Conservation (phyloP, 2,888 invertebrate genomes). For the Pristionchus arcanus region DNA sequence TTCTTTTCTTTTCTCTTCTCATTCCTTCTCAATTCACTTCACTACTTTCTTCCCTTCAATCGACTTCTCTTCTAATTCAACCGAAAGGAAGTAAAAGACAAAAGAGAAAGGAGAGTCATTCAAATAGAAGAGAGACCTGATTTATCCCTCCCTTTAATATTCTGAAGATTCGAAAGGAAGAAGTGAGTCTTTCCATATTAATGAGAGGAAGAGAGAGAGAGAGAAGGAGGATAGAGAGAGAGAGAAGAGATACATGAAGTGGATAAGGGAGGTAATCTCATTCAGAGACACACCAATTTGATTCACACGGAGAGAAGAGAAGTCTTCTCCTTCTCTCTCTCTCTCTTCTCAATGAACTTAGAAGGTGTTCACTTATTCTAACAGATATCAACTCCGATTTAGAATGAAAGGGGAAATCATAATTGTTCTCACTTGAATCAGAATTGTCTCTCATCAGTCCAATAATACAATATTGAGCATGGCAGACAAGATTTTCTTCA, state of each 20-base stretch:
- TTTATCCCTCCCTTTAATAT: conserved; percentile 38
- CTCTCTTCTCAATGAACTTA: not conserved
- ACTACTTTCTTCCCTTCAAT: not conserved
- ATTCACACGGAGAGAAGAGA: conserved; percentile 20
- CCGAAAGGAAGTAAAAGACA: not conserved
- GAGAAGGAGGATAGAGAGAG: not conserved
- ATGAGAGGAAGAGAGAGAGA: conserved; percentile 30
- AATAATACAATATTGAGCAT: conserved; percentile 75
- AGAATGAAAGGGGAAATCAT: not conserved
- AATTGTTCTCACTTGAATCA: not conserved
- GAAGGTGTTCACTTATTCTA: conserved; percentile 4
- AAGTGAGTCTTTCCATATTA: conserved; percentile 46
- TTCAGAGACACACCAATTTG: conserved; percentile 15
- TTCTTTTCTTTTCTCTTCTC: not conserved
- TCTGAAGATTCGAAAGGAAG: conserved; percentile 44
- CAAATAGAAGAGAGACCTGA: conserved; percentile 22
- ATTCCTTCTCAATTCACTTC: conserved; percentile 6
- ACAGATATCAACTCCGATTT: not conserved
- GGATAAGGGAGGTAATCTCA: conserved; percentile 46
- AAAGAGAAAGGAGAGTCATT: not conserved
- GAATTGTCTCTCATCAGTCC: conserved; percentile 66
- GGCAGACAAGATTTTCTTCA: conserved; percentile 72
- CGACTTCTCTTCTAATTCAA: conserved; percentile 33
- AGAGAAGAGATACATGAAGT: conserved; percentile 18
- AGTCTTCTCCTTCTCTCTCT: conserved; percentile 21